Evolutionary conservation across 2,113 vertebrate species (phyloP), one percentile per base, ranked within the genome.

Genomic region (Lontra canadensis): DNA sequence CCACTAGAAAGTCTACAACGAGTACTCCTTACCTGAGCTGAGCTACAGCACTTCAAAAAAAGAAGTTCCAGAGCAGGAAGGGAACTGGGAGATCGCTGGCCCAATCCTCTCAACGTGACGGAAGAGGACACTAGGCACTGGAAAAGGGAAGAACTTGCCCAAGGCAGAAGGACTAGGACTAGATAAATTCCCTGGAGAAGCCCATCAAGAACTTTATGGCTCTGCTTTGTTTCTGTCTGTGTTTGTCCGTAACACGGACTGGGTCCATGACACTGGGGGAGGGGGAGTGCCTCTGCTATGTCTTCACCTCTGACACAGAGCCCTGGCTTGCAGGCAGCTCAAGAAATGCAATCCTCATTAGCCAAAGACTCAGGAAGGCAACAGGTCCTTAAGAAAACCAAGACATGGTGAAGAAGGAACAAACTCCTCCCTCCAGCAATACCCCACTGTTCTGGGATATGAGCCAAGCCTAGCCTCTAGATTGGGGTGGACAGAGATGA

Each of bases 391-490:
- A 71, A 63, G 76, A 89, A 94, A 95, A 83, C 82, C 49, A 92
- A 79, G 86, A 91, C 76, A 95, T 17, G 47, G 94, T 95, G 67
- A 96, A 96, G 47, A 55, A 81, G 59, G 25, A 69, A 74, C 91
- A 82, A 83, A 92, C 25, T 1, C 4, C 73, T 88, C 69, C 74
- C 96, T 94, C 80, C 79, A 97, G 71, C 85, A 78, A 85, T 78
- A 95, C 87, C 92, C 55, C 57, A 52, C 92, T 94, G 59, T 92
- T 95, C 89, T 96, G 94, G 92, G 95, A 87, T 29, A 26, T 7
- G 47, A 80, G 97, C 90, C 92, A 94, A 96, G 29, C 25, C 82
- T 3, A 52, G 84, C 74, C 42, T 78, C 80, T 69, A 74, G 92
- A 88, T 15, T 71, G 34, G 34, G 34, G 65, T 21, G 57, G n/a